These are phyloP conservation scores for Tenthredo livida DNA, from an alignment of 2,888 invertebrate species.

Conservation along the genomic window DNA sequence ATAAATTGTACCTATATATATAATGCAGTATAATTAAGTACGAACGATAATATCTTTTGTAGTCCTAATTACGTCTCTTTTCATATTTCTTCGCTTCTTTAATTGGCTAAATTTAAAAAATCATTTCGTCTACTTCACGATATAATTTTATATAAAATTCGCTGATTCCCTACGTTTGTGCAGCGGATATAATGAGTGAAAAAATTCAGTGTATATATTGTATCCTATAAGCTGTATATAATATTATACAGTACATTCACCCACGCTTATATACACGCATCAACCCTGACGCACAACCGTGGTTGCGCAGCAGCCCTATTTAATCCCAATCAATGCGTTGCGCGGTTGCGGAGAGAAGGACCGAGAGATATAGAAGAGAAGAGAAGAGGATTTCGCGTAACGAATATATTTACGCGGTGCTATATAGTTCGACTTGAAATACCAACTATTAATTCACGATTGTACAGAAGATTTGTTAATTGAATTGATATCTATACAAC, in stretches of 20 bases:
- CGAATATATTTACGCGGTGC: not conserved
- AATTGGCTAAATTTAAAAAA: no score
- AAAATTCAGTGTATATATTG: not conserved
- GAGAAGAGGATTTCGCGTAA: not conserved
- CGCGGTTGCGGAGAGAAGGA: conserved; percentile 20
- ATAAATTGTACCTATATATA: not conserved
- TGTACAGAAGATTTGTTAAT: not conserved
- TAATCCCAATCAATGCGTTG: conserved; percentile 53
- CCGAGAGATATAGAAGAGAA: not conserved
- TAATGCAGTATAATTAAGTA: not conserved
- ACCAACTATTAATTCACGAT: not conserved
- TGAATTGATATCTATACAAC: not conserved
- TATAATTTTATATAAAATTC: not conserved
- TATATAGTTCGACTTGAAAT: not conserved
- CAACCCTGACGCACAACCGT: not conserved
- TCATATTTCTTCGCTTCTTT: not conserved
- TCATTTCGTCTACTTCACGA: no score
- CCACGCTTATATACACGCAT: not conserved
- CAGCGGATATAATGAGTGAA: not conserved
- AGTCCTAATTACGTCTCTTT: not conserved
- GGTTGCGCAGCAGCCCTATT: conserved; percentile 50
- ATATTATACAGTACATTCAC: not conserved
- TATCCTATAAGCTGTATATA: not conserved
- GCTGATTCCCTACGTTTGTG: not conserved
- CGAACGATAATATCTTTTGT: not conserved